A percentile compares a stretch with the other conserved stretches of the same genome.
Evolutionary conservation across 2,113 vertebrate genomes (phyloP).

Genomic region (Neopipo cinnamomea): DNA sequence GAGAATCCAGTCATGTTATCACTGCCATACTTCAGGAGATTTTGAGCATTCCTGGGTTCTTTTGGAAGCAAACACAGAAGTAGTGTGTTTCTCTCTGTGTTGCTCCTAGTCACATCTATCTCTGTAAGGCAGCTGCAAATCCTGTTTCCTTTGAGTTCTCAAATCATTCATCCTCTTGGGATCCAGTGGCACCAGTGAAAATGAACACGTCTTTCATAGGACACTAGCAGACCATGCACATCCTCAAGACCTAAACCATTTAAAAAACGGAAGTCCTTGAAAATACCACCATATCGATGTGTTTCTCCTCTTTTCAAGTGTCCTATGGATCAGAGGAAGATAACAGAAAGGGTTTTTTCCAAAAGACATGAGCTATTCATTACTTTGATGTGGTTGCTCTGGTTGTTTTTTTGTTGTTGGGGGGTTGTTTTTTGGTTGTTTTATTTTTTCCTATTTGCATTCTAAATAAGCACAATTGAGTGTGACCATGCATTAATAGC

Average conservation of each 20-base stretch:
- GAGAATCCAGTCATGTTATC: neutral
- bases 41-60: neutral
- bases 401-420: neutral
- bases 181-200: neutral
- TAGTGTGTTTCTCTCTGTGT: accelerated
- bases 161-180: neutral
- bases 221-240: neutral
- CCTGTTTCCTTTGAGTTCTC: neutral
- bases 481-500: neutral
- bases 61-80: neutral
- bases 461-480: neutral
- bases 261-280: neutral
- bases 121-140: neutral
- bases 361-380: neutral
- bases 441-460: neutral
- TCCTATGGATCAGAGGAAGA: neutral
- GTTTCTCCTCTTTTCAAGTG: neutral
- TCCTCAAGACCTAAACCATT: neutral
- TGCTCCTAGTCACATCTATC: neutral
- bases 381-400: neutral
- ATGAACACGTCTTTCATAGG: accelerated
- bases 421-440: neutral
- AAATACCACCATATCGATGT: neutral
- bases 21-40: neutral
- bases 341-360: neutral